Evolutionary conservation across 2,797 vertebrate genomes (phyloP).

Genomic region (Melanogrammus aeglefinus): DNA sequence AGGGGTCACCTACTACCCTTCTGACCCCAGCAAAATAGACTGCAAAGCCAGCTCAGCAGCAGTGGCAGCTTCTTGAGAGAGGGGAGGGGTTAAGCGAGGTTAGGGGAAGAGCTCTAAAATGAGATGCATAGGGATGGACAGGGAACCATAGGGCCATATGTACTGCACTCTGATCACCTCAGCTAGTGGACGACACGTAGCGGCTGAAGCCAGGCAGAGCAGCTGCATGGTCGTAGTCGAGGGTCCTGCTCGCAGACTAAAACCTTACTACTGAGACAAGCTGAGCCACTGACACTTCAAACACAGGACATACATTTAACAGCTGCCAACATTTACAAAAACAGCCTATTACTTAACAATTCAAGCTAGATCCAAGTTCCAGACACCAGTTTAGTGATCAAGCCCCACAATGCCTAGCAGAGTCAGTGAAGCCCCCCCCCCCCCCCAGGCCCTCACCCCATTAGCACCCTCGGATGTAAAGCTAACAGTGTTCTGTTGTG

Average conservation of each 20-base stretch:
- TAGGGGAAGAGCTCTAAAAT: slow-evolving; percentile 19
- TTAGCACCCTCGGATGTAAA: slow-evolving; percentile 66
- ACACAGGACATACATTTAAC: not conserved
- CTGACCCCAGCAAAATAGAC: slow-evolving; percentile 87
- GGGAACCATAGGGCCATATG: slow-evolving; percentile 36
- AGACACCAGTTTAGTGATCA: slow-evolving; percentile 1
- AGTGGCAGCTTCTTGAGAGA: slow-evolving; percentile 79
- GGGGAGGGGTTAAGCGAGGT: slow-evolving; percentile 8
- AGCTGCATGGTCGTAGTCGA: not conserved
- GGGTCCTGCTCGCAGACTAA: not conserved
- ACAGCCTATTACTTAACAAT: not conserved
- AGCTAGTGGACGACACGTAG: slow-evolving; percentile 36
- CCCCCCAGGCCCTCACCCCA: slow-evolving; percentile 62
- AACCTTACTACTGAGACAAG: not conserved
- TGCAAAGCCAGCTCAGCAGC: slow-evolving; percentile 86
- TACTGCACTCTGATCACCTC: slow-evolving; percentile 56
- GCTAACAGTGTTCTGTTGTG: slow-evolving; percentile 82
- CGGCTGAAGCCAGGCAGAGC: slow-evolving; percentile 12
- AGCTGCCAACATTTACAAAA: not conserved
- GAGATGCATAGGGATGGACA: slow-evolving; percentile 29
- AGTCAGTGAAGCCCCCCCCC: slow-evolving; percentile 47
- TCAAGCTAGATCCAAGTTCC: not conserved
- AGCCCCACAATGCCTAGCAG: slow-evolving; percentile 2
- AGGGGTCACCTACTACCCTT: slow-evolving; percentile 78
- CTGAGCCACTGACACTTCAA: not conserved